Percentiles rank a stretch among this genome's conserved stretches.
phyloP scores from a whole-genome alignment of 1,140 invertebrate genomes.

The Magallana gigas region DNA sequence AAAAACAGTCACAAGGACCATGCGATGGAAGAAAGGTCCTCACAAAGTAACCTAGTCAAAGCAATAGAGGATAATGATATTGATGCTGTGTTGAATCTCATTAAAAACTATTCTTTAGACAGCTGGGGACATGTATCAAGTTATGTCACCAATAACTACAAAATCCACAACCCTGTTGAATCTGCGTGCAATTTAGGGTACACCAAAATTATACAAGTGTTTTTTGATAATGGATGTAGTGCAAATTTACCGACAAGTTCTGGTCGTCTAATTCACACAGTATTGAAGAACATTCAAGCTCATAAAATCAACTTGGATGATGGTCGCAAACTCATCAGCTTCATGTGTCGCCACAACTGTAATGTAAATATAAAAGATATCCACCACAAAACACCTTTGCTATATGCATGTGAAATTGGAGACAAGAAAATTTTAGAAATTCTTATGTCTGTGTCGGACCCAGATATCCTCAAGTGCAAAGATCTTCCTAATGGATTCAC shows the following conservation, averaged over 20 bases:
- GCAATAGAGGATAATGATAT: slow-evolving; percentile 40
- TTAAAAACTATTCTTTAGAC: slow-evolving; percentile 12
- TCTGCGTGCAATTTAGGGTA: slow-evolving; percentile 63
- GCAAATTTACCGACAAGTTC: slow-evolving; percentile 67
- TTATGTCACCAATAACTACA: slow-evolving; percentile 40
- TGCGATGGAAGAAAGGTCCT: not conserved
- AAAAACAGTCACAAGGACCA: too few relatives aligned
- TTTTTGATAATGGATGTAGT: slow-evolving; percentile 69
- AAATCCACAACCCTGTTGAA: slow-evolving; percentile 59
- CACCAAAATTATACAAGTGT: slow-evolving; percentile 63
- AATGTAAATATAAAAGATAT: slow-evolving; percentile 65
- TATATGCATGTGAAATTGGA: slow-evolving; percentile 64
- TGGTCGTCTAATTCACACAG: slow-evolving; percentile 66
- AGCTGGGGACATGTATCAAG: slow-evolving; percentile 43
- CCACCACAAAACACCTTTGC: slow-evolving; percentile 60
- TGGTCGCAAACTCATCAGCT: slow-evolving; percentile 49
- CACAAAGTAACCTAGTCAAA: not conserved
- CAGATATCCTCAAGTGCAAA: slow-evolving; percentile 48
- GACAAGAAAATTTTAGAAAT: slow-evolving; percentile 59
- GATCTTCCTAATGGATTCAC: slow-evolving; percentile 59
- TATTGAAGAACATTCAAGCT: slow-evolving; percentile 61
- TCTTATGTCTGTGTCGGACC: slow-evolving; percentile 55
- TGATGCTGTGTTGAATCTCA: not conserved
- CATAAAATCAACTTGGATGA: slow-evolving; percentile 43
- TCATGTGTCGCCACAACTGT: slow-evolving; percentile 56